phyloP scores from a whole-genome alignment of 2,888 invertebrate species.

The Tanytarsus gracilentus region DNA sequence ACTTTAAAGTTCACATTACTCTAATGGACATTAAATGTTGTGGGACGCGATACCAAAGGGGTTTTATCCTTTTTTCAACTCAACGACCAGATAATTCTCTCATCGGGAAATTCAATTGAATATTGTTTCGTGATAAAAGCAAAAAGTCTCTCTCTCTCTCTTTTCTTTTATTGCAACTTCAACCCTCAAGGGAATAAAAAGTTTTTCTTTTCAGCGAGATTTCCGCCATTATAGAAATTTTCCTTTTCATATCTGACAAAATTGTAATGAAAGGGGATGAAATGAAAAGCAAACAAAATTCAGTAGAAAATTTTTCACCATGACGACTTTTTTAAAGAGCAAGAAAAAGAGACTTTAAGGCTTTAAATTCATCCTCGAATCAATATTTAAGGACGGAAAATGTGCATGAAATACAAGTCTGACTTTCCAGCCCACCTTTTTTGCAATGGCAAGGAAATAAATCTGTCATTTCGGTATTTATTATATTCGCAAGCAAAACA shows the following conservation, averaged over 20 bases:
- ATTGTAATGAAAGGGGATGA: too few relatives aligned
- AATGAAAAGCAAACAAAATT: too few relatives aligned
- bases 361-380: background rate
- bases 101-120: slow-evolving; percentile 13
- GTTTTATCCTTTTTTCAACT: slow-evolving; percentile 1
- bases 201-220: slow-evolving; percentile 5
- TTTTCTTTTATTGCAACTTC: background rate
- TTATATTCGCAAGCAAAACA: slow-evolving; percentile 12
- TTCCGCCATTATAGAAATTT: background rate
- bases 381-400: background rate
- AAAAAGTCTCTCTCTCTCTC: background rate
- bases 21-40: too few relatives aligned
- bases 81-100: slow-evolving; percentile 16
- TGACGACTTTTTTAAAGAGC: background rate
- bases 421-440: background rate
- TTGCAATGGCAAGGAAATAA: background rate
- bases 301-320: too few relatives aligned
- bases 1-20: too few relatives aligned
- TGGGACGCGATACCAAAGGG: too few relatives aligned
- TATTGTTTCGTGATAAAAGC: slow-evolving; percentile 10
- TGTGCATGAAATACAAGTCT: background rate
- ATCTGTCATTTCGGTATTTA: slow-evolving; percentile 19
- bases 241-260: too few relatives aligned
- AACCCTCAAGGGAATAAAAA: slow-evolving; percentile 2
- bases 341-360: background rate